Evolutionary conservation across 2,888 invertebrate genomes (phyloP).

Genomic region (Volucella inanis): DNA sequence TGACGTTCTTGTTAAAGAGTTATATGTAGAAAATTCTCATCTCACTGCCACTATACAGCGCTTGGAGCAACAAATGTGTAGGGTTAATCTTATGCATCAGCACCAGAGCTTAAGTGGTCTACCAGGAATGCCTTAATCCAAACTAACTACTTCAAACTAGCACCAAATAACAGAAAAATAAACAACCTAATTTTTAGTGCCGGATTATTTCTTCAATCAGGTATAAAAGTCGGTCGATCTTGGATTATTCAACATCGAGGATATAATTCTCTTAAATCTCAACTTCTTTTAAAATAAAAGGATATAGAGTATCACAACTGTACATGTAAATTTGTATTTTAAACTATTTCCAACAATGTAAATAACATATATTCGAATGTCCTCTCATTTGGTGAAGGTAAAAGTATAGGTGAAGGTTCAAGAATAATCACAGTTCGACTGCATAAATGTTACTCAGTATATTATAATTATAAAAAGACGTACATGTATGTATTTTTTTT

Average conservation of each 20-base stretch:
- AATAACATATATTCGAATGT: slow-evolving; percentile 31
- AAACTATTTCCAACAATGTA: slow-evolving; percentile 43
- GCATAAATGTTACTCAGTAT: slow-evolving; percentile 46
- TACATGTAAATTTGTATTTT: slow-evolving; percentile 55
- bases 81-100: slow-evolving; percentile 81
- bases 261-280: slow-evolving; percentile 13
- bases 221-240: slow-evolving; percentile 58
- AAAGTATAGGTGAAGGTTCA: slow-evolving; percentile 4
- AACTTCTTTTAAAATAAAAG: slow-evolving; percentile 7
- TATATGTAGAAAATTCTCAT: slow-evolving; percentile 93
- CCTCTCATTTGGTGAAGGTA: slow-evolving; percentile 20
- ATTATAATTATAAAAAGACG: slow-evolving; percentile 27
- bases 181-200: slow-evolving; percentile 55
- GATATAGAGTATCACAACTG: slow-evolving; percentile 23
- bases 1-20: slow-evolving; percentile 90
- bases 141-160: slow-evolving; percentile 47
- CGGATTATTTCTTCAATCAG: slow-evolving; percentile 64
- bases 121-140: slow-evolving; percentile 79
- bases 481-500: slow-evolving; percentile 28
- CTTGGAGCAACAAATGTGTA: slow-evolving; percentile 82
- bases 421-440: slow-evolving; percentile 61
- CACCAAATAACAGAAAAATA: slow-evolving; percentile 61
- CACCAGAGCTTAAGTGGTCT: slow-evolving; percentile 79
- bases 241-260: slow-evolving; percentile 18
- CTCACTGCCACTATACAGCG: slow-evolving; percentile 86